These are phyloP conservation scores for Palythoa caribaeorum DNA, from an alignment of 92 coral and sea anemone genomes.

Conservation along the genomic window DNA sequence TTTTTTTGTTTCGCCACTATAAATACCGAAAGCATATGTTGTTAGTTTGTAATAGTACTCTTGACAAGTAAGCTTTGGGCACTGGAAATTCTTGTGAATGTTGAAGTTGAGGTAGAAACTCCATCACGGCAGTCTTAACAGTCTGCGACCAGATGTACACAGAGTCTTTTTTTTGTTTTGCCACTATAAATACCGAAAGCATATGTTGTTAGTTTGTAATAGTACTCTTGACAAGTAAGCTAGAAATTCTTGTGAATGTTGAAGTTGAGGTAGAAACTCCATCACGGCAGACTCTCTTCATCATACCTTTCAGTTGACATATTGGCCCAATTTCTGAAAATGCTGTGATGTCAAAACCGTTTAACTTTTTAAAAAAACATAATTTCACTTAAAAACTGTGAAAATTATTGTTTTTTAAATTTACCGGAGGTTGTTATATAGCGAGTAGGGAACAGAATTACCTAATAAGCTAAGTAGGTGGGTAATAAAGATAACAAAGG, in stretches of 20 bases:
- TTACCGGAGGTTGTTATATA: too few relatives aligned
- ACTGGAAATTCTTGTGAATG: background rate
- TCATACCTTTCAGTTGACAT: background rate
- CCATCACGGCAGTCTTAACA: background rate
- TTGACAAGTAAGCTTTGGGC: too few relatives aligned
- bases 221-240: too few relatives aligned
- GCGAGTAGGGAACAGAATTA: too few relatives aligned
- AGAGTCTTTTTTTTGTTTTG: slow-evolving; percentile 21
- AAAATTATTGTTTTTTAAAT: too few relatives aligned
- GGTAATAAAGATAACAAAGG: too few relatives aligned
- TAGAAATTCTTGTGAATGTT: background rate
- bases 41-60: too few relatives aligned
- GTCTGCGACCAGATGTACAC: slow-evolving; percentile 43
- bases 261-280: slow-evolving; percentile 6
- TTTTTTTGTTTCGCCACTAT: slow-evolving; percentile 30
- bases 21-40: slow-evolving; percentile 24
- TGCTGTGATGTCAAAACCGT: too few relatives aligned
- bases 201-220: too few relatives aligned
- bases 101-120: background rate
- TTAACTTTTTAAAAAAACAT: too few relatives aligned
- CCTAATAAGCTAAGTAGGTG: too few relatives aligned
- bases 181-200: slow-evolving; percentile 44
- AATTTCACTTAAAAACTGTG: too few relatives aligned
- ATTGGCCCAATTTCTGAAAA: background rate
- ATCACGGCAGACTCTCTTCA: background rate